Evolutionary conservation across 2,797 vertebrate genomes (phyloP), one percentile per base, ranked within the genome.

Genomic region (Schizopygopsis pylzovi): DNA sequence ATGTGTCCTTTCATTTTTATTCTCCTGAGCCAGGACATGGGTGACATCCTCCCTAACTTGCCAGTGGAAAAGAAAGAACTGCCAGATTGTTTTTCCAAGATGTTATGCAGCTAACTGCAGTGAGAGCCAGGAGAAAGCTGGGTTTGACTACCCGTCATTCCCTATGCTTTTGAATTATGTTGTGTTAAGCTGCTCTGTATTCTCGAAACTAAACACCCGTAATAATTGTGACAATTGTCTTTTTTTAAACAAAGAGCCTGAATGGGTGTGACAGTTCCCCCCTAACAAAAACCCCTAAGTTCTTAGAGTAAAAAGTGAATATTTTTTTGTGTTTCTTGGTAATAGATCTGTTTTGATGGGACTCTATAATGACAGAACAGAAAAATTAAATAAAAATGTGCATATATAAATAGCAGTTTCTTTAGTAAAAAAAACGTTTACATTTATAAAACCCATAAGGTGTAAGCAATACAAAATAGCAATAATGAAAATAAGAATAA

Each of bases 91-190:
- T 87, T 56, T 76, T 76, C n/a, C 45, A 41, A 79, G 79, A 39
- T 6, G 5, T 82, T 85, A 43, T 63, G 49, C 65, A 70, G 61
- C 45, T 59, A 33, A 78, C 37, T 70, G 47, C 56, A 52, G 37
- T 81, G 25, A 59, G 71, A 77, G 82, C 39, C 25, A 76, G 70
- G 71, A 52, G 45, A 84, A 79, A 72, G 83, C 63, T 56, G 52
- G 56, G 28, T 47, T 45, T 77, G 85, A 81, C 81, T 85, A 54
- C 56, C 80, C 47, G n/a, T 88, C 77, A 33, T 33, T 83, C 77
- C 37, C 18, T 63, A 20, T 25, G 41, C 83, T 78, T 85, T 76
- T 82, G 85, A 87, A 89, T 89, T 85, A 56, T 52, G 83, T 75
- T 76, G 80, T 61, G 80, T 88, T 43, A 85, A 76, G 59, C 79